Evolutionary conservation across 1,140 invertebrate species (phyloP), one percentile per base, ranked within the genome.

Genomic region (Drosophila nigrodunni): DNA sequence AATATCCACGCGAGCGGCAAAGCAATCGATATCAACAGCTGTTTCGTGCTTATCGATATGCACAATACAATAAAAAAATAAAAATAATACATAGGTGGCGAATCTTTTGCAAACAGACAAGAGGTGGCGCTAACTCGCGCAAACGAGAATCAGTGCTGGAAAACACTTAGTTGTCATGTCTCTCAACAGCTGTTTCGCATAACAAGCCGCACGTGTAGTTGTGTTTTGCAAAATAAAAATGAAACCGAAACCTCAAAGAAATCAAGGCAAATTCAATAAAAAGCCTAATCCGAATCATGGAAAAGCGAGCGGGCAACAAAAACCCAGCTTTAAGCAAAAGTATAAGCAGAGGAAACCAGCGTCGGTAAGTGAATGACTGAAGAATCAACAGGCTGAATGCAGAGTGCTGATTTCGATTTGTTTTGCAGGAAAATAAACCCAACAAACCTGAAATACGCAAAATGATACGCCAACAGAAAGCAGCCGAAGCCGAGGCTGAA

Each of bases 361-460:
- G n/a, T 13, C 37, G 9, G 82, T 85, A 71, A 50, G 60, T 68
- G 34, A 8, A 6, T 30, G 5, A 9, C 3, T 18, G 9, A 4
- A 50, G 9, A 4, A 50, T 9, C 34, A 68, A 57, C 21, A 50
- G n/a, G 35, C 7, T 21, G 2, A 4, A 15, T 8, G 6, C 25
- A 30, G 6, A 30, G 25, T 4, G 1, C 7, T 46, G 15, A 5
- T 11, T 41, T 59, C 6, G 1, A 8, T 47, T 39, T 37, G 0
- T 13, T 35, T 74, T 57, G 0, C 25, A 88, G 85, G 68, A 88
- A 8, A 70, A 78, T 7, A 88, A 88, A 25, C 83, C 83, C 7
- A 87, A 87, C 39, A 88, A 88, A 25, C 74, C 74, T 0, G 80
- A 89, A 59, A 78, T 89, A 15, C 68, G 85, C 0, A 71, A 85